Conservation (phyloP, 35 echinoderm and acorn worm genomes). For the Stichopus chloronotus region DNA sequence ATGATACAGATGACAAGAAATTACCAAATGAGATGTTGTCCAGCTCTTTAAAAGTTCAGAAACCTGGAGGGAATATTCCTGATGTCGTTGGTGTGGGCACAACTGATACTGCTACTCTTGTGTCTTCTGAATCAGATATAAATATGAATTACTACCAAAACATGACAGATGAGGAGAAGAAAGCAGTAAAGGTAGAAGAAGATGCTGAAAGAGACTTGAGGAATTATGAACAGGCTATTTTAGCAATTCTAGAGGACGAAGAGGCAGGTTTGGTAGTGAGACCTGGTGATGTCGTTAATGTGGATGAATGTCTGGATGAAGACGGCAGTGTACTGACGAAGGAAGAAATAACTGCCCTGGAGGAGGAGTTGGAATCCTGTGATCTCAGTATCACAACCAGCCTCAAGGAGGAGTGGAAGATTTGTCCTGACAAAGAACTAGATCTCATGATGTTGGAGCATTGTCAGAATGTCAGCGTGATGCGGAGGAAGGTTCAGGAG, state of each 20-base stretch:
- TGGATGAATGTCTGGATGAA: background rate
- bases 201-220: background rate
- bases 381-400: slow-evolving; percentile 1
- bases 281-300: no score
- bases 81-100: no score
- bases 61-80: no score
- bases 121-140: background rate
- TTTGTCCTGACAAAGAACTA: slow-evolving; percentile 25
- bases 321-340: background rate
- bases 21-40: no score
- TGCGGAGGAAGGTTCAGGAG: background rate
- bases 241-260: background rate
- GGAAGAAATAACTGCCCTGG: background rate
- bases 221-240: background rate
- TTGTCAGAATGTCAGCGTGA: slow-evolving; percentile 19
- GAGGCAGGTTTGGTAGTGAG: background rate
- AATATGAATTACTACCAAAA: slow-evolving; percentile 24
- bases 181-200: background rate
- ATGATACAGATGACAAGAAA: no score
- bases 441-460: slow-evolving; percentile 35
- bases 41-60: no score
- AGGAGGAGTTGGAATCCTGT: slow-evolving; percentile 28
- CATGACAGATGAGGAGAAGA: background rate
- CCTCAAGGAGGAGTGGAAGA: slow-evolving; percentile 38
- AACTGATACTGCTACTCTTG: no score